Base-by-base conservation (phyloP, 2,113 vertebrate species). In the Glaucomys volans region DNA sequence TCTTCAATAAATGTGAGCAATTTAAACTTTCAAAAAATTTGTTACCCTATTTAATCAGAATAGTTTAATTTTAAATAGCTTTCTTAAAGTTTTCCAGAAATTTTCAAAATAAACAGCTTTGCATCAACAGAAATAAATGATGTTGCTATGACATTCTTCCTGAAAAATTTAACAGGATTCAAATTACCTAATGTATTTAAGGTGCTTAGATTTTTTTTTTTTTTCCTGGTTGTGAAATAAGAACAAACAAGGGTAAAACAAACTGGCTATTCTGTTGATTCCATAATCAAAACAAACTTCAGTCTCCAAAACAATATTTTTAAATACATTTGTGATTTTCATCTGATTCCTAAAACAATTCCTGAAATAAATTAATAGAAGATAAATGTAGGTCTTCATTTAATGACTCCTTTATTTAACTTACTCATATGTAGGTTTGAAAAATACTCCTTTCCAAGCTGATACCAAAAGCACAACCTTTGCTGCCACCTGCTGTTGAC, bases 401-500 rank as follows among this genome's bases (percentile, higher is more conserved):
- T 89, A 94, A 97, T 89, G 64, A 77, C 17, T 59, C 8, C 28
- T 80, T 44, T 79, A 62, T 26, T 62, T 62, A 22, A 57, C 54
- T 40, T 83, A 44, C 28, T 85, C 16, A 0, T 16, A 0, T 16
- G 42, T n/a, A 93, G 83, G 14, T 40, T 71, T 79, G 75, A 96
- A 75, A 97, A 62, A 37, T 40, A 28, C 0, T 35, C 24, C 0
- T 9, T 84, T 42, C 67, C 11, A 2, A 35, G 14, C 26, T 7
- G 2, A 42, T 5, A 59, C 3, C 52, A 26, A 90, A 96, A 96
- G 74, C n/a, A 84, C 50, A 97, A 82, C 5, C 80, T 96, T 98
- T 98, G 92, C 76, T 98, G 98, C 98, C 98, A 98, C 87, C 98
- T 98, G 91, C 98, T 98, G 98, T 94, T 97, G 50, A 90, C 50